Percentiles rank a stretch among this genome's conserved stretches.
Conservation (phyloP, 2,113 vertebrate species). For the Tor tambroides region DNA sequence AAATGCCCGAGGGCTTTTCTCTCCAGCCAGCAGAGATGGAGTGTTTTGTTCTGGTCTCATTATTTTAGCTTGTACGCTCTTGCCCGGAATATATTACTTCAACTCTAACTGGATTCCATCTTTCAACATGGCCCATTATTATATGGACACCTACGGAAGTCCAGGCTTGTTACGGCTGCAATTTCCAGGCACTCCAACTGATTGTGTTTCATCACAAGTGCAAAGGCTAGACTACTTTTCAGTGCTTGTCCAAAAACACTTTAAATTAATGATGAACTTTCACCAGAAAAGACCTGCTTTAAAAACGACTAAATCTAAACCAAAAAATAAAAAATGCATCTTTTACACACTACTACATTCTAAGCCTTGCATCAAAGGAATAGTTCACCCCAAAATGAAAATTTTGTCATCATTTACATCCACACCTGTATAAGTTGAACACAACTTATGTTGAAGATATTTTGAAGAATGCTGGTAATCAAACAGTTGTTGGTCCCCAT, state of each 20-base stretch:
- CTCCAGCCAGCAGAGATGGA: background rate
- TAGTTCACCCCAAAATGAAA: no score
- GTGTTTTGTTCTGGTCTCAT: constrained; percentile 27
- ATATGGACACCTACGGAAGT: constrained; percentile 5
- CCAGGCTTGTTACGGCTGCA: background rate
- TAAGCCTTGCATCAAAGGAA: background rate
- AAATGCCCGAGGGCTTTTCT: constrained; percentile 24
- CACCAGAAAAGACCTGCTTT: background rate
- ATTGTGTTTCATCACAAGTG: constrained; percentile 1
- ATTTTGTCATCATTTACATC: no score
- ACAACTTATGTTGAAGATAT: no score
- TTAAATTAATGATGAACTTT: background rate
- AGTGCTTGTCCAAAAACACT: background rate
- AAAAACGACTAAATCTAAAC: background rate
- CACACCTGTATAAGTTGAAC: no score
- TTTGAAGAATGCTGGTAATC: no score
- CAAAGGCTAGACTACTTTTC: background rate
- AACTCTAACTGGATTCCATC: constrained; percentile 13
- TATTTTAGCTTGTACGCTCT: constrained; percentile 18
- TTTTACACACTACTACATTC: background rate
- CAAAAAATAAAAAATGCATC: background rate
- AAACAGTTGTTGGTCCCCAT: no score
- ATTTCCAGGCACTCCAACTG: background rate
- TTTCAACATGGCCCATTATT: background rate
- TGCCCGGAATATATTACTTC: background rate